Conservation (phyloP, 2,888 invertebrate species). For the Leptopilina myrica region DNA sequence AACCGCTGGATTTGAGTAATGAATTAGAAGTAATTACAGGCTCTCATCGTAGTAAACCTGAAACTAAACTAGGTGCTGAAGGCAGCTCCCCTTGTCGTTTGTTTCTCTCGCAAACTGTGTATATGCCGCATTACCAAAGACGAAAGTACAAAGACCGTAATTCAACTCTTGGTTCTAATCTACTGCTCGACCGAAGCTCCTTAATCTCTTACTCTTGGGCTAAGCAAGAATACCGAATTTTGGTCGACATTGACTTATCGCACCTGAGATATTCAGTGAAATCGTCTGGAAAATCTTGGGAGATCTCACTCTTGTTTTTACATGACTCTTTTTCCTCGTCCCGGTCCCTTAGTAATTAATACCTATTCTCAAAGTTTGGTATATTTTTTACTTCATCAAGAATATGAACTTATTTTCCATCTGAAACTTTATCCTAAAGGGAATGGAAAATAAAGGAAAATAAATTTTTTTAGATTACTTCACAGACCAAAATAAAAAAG, state of each 20-base stretch:
- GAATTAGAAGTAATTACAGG: conserved; percentile 18
- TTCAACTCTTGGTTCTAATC: conserved; percentile 39
- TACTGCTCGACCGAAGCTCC: conserved; percentile 35
- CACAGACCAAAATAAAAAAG: too few species aligned
- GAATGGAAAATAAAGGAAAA: too few species aligned
- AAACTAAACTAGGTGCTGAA: conserved; percentile 29
- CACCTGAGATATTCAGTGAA: conserved; percentile 60
- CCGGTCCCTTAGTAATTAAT: not conserved
- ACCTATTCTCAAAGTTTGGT: not conserved
- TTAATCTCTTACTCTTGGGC: conserved; percentile 44
- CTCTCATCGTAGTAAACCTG: conserved; percentile 22
- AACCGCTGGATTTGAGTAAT: conserved; percentile 16
- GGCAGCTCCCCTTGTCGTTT: conserved; percentile 17
- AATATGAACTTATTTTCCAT: too few species aligned
- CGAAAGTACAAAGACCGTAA: conserved; percentile 45
- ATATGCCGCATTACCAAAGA: conserved; percentile 16
- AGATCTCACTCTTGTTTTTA: not conserved
- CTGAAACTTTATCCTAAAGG: too few species aligned
- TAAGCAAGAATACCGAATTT: conserved; percentile 44
- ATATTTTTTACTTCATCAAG: too few species aligned
- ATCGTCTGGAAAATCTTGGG: conserved; percentile 56
- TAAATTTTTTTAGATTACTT: too few species aligned
- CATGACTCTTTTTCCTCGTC: not conserved
- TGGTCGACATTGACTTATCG: conserved; percentile 63
- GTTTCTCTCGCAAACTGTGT: conserved; percentile 5